Evolutionary conservation across 2,797 vertebrate genomes (phyloP).

Genomic region (Xenentodon cancila): DNA sequence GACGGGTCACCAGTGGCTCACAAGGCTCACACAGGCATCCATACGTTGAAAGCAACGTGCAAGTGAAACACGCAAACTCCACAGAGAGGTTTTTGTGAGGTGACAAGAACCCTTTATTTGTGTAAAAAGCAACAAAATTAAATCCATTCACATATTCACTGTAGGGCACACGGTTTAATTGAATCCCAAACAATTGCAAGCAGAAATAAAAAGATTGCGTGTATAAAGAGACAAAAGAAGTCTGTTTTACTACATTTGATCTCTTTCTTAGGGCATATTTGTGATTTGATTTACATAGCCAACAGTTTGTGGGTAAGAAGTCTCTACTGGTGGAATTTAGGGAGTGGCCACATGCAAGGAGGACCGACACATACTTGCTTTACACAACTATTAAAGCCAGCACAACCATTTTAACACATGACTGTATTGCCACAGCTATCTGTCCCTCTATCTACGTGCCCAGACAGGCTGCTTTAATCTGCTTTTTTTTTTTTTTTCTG

Average conservation of each 20-base stretch:
- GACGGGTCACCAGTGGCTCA: too few species aligned
- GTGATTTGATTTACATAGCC: not conserved
- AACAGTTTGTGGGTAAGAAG: conserved; percentile 12
- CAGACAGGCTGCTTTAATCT: conserved; percentile 28
- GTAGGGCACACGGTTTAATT: too few species aligned
- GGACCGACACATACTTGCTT: conserved; percentile 51
- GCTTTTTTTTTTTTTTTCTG: conserved; percentile 56
- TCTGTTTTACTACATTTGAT: too few species aligned
- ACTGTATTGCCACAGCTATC: not conserved
- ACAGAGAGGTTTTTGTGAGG: not conserved
- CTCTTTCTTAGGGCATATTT: not conserved
- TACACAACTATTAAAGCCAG: conserved; percentile 15
- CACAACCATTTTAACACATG: conserved; percentile 4
- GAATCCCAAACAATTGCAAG: too few species aligned
- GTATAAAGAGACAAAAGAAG: too few species aligned
- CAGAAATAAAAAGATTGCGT: too few species aligned
- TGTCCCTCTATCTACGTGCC: not conserved
- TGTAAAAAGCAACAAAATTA: too few species aligned
- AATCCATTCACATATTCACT: too few species aligned
- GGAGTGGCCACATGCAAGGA: conserved; percentile 57
- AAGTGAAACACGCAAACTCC: not conserved
- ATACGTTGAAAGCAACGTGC: too few species aligned
- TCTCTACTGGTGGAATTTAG: conserved; percentile 40
- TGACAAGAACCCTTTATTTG: too few species aligned
- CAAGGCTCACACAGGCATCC: too few species aligned